These are phyloP conservation scores for Acronicta leporina DNA, from an alignment of 2,888 invertebrate species.

Conservation along the genomic window DNA sequence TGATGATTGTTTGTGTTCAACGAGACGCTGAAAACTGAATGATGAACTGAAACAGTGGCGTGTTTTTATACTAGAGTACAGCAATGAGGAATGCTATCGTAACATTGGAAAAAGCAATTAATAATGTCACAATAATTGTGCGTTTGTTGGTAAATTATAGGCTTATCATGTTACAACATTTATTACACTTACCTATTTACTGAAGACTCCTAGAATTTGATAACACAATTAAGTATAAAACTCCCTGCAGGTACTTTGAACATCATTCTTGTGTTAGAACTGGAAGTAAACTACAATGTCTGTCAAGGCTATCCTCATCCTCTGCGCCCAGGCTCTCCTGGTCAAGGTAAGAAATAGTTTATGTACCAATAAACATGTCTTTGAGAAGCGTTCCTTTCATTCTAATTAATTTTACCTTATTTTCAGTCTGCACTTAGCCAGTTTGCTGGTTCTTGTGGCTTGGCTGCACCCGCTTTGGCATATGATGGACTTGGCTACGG, in stretches of 20 bases:
- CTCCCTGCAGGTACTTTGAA: background rate
- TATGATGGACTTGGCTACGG: background rate
- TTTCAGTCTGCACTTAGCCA: slow-evolving; percentile 18
- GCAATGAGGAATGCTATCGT: background rate
- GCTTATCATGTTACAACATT: slow-evolving; percentile 25
- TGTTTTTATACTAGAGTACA: slow-evolving; percentile 12
- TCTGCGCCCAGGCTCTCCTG: slow-evolving; percentile 57
- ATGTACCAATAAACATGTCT: no score
- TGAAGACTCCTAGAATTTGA: slow-evolving; percentile 4
- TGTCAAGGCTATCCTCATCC: slow-evolving; percentile 56
- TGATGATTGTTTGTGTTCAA: slow-evolving; percentile 21
- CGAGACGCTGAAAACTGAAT: slow-evolving; percentile 20
- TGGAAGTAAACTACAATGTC: slow-evolving; percentile 56
- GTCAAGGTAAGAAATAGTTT: slow-evolving; percentile 11
- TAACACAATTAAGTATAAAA: slow-evolving; percentile 18
- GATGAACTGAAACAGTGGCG: background rate
- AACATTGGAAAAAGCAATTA: background rate
- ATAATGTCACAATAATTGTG: background rate
- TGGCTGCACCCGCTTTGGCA: background rate
- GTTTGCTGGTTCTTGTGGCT: background rate
- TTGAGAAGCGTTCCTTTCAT: no score
- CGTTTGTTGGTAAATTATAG: background rate
- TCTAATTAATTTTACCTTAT: background rate
- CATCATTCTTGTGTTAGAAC: slow-evolving; percentile 24
- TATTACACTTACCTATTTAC: slow-evolving; percentile 7